phyloP scores from a whole-genome alignment of 2,888 invertebrate genomes.

The Temnothorax ravouxi region DNA sequence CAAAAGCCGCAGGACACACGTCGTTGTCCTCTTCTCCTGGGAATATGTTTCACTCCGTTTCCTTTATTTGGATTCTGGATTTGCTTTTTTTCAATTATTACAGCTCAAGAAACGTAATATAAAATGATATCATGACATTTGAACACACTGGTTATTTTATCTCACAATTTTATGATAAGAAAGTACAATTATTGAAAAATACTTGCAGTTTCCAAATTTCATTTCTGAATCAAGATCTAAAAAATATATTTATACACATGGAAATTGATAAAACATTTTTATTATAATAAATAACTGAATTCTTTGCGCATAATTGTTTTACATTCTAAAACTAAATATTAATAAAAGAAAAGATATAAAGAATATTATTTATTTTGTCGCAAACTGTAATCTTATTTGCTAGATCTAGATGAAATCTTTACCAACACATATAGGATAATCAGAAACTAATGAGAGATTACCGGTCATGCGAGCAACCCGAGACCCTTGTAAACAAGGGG shows the following conservation, averaged over 20 bases:
- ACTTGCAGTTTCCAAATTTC: background rate
- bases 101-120: background rate
- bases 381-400: background rate
- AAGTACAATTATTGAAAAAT: background rate
- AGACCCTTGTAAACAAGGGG: conserved; percentile 78
- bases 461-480: conserved; percentile 72
- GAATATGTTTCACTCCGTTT: conserved; percentile 65
- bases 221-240: background rate
- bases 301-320: background rate
- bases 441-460: conserved; percentile 76
- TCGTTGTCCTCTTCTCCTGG: conserved; percentile 65
- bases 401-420: background rate
- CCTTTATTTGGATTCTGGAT: conserved; percentile 56
- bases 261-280: background rate
- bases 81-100: conserved; percentile 5
- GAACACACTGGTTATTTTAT: conserved; percentile 1
- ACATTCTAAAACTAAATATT: background rate
- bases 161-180: background rate
- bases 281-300: background rate
- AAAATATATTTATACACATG: background rate
- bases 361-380: background rate
- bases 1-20: conserved; percentile 73
- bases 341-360: background rate
- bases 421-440: conserved; percentile 68
- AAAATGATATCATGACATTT: background rate